Percentiles rank a stretch among this genome's conserved stretches.
These are phyloP conservation scores for Ormyrus thymus DNA, from an alignment of 2,888 invertebrate genomes.

Conservation along the genomic window DNA sequence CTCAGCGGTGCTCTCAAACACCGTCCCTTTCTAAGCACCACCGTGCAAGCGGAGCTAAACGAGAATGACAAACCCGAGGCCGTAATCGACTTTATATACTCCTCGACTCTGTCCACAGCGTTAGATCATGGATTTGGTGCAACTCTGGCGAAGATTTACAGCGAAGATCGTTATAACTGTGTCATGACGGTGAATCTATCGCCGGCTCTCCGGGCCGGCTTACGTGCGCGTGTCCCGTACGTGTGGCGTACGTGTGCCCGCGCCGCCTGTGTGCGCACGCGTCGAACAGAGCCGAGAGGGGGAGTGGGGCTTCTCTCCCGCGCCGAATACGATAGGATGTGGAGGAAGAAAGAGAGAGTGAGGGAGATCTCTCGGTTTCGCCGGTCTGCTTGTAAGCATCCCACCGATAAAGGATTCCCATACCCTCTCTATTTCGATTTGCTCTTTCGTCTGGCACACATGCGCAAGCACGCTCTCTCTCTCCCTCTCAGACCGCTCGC, in stretches of 20 bases:
- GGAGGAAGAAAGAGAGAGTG: slow-evolving; percentile 8
- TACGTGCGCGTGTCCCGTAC: background rate
- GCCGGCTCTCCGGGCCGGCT: slow-evolving; percentile 53
- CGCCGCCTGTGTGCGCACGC: slow-evolving; percentile 1
- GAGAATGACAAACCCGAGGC: slow-evolving; percentile 72
- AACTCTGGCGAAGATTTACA: slow-evolving; percentile 71
- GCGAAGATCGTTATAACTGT: slow-evolving; percentile 70
- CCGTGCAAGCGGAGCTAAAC: slow-evolving; percentile 64
- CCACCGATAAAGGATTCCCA: slow-evolving; percentile 54
- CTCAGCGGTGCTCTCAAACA: slow-evolving; percentile 52
- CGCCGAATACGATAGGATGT: too few species aligned
- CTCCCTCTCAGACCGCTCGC: background rate
- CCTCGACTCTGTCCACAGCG: slow-evolving; percentile 70
- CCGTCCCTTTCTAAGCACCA: slow-evolving; percentile 58
- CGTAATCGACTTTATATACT: slow-evolving; percentile 74
- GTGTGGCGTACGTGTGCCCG: slow-evolving; percentile 5
- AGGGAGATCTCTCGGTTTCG: background rate
- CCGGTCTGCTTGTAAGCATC: slow-evolving; percentile 18
- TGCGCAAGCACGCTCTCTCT: background rate
- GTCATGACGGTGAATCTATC: slow-evolving; percentile 66
- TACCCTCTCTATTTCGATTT: slow-evolving; percentile 52
- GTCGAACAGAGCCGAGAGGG: slow-evolving; percentile 46
- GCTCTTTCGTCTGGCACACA: slow-evolving; percentile 18
- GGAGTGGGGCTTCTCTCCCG: background rate
- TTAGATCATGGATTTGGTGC: slow-evolving; percentile 74